Evolutionary conservation across 2,888 invertebrate genomes (phyloP), one percentile per base, ranked within the genome.

Genomic region (Heliconius ismenius): DNA sequence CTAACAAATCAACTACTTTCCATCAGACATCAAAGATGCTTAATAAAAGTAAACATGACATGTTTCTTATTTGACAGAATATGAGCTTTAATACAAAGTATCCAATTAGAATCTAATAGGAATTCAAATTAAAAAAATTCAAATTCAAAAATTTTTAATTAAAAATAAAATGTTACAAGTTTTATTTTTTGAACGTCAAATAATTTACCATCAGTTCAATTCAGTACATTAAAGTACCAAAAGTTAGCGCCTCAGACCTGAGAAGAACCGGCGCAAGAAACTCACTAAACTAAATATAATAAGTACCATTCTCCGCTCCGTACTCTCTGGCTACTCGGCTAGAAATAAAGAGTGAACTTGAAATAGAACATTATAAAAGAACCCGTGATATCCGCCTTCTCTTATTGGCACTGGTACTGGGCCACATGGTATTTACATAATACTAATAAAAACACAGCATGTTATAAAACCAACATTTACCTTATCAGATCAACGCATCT

Each of bases 401-500:
- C 13, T 10, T 32, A 32, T 15, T 21, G n/a, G 4, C 21, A 21
- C 21, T 11, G 10, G 32, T 32, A 36, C 36, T 65, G 24, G 32
- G 43, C 64, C 54, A 32, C 26, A 26, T 7, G 62, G 26, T 26
- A 15, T 54, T 74, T 64, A n/a, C n/a, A 64, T 64, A 64, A 64
- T 64, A 21, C 64, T 36, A 64, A 64, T 64, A 64, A 64, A 64
- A 64, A 36, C 32, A 64, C 64, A 64, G 64, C 21, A 64, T 64
- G 64, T 36, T 32, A 36, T 64, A 36, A 64, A 36, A 64, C 10
- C 28, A 36, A 64, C 64, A 36, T 64, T 64, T 64, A 64, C 32
- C 32, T 64, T 64, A 64, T 64, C 64, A 64, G 32, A 32, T 36
- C 36, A 36, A 32, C 36, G 64, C 32, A 64, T 64, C 64, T 36